These are phyloP conservation scores for Lomographa bimaculata DNA, from an alignment of 2,888 invertebrate species.

Conservation along the genomic window DNA sequence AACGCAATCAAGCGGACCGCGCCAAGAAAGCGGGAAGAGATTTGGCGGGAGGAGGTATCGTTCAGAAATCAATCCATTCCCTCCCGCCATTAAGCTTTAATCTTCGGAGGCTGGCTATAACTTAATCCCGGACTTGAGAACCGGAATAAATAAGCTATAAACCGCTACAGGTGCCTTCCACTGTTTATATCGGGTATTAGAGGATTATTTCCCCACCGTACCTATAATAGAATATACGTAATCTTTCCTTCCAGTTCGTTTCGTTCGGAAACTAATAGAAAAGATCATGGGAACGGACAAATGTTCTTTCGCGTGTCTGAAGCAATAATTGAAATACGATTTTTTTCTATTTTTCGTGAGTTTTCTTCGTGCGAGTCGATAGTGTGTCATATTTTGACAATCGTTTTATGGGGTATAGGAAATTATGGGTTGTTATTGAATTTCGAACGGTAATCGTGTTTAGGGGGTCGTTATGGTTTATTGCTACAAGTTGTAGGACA, in stretches of 20 bases:
- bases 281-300: conserved; percentile 70
- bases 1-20: conserved; percentile 21
- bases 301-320: conserved; percentile 66
- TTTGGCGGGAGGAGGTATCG: conserved; percentile 56
- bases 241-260: conserved; percentile 19
- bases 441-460: conserved; percentile 17
- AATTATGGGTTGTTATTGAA: conserved; percentile 23
- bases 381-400: conserved; percentile 47
- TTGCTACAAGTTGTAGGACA: too few species aligned
- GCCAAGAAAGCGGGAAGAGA: conserved; percentile 46
- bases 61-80: conserved; percentile 80
- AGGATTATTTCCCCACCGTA: conserved; percentile 38
- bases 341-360: conserved; percentile 50
- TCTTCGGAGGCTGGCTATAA: conserved; percentile 79
- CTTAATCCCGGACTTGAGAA: conserved; percentile 79
- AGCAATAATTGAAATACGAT: conserved; percentile 71
- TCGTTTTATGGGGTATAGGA: conserved; percentile 28
- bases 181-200: conserved; percentile 61
- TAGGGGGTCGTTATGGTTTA: conserved; percentile 11
- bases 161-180: conserved; percentile 74
- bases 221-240: conserved; percentile 21
- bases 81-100: conserved; percentile 78
- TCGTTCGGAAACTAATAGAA: conserved; percentile 26
- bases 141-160: conserved; percentile 80
- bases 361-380: conserved; percentile 60